These are phyloP conservation scores for Chrysomallon squamiferum DNA, from an alignment of 1,140 invertebrate genomes.

Conservation along the genomic window DNA sequence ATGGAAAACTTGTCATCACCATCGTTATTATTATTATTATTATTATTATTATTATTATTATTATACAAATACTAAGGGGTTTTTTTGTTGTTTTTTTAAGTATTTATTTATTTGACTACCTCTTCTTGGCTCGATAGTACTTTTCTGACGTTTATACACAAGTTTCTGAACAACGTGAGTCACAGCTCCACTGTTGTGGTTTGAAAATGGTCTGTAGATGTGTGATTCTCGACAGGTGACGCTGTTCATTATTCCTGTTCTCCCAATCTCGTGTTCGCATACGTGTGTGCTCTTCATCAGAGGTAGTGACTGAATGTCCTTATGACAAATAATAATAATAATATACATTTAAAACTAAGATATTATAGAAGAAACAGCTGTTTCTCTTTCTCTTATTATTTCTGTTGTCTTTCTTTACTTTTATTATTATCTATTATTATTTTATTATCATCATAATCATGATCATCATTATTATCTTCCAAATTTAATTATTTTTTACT, in stretches of 20 bases:
- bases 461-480: too few relatives aligned
- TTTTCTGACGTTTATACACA: not conserved
- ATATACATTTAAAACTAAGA: not conserved
- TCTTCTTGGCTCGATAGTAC: too few relatives aligned
- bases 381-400: not conserved
- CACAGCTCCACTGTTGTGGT: slow-evolving; percentile 75
- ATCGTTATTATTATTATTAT: too few relatives aligned
- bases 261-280: not conserved
- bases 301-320: not conserved
- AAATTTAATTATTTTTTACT: too few relatives aligned
- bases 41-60: too few relatives aligned
- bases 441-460: too few relatives aligned
- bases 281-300: not conserved
- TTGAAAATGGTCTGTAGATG: slow-evolving; percentile 67
- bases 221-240: not conserved
- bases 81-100: too few relatives aligned
- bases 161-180: slow-evolving; percentile 73
- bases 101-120: too few relatives aligned
- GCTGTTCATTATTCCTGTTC: not conserved
- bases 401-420: too few relatives aligned
- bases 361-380: not conserved
- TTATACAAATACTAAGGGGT: too few relatives aligned
- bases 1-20: too few relatives aligned
- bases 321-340: not conserved
- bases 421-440: too few relatives aligned